Base-by-base conservation (phyloP, 2,797 vertebrate genomes). In the Siniperca obscura region DNA sequence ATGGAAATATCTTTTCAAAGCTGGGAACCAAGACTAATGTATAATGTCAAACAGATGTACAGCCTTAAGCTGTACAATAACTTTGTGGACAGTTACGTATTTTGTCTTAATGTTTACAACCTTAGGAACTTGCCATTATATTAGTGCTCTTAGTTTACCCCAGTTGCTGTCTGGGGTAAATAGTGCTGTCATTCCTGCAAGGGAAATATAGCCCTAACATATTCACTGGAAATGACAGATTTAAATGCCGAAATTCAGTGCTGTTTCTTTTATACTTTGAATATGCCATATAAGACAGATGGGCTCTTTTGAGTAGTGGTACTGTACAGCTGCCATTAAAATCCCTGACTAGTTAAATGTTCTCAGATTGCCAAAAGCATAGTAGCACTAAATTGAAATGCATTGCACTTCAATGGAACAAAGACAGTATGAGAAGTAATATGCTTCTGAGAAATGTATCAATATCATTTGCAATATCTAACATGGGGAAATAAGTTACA, bases 1-100 rank as follows among this genome's bases (percentile, higher is more conserved):
- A 60, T 40, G 65, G 82, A 87, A 65, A 86, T 21, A 61, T 40
- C 21, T 70, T 83, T 74, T 83, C 62, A 86, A 76, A 81, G 81
- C 82, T 25, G 1, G 62, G 36, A 84, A 74, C 38, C 74, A 73
- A 83, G 46, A 86, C 59, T 64, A 74, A 87, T 90, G 57, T 68
- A 59, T 83, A 53, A 44, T 68, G 76, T 57, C 61, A 59, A 75
- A 78, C 70, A 85, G 76, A 81, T 76, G 62, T 40, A 67, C 40
- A 74, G 56, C 78, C 38, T 67, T 10, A 42, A 85, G 73, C 69
- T 60, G 12, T 78, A 78, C 57, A 81, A 77, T 67, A 38, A 48
- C 38, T 46, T 6, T 68, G 22, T 68, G 6, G n/a, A 70, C 48
- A 56, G 48, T 48, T 17, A 16, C 34, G 17, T 42, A 19, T 13